A percentile compares a stretch with the other conserved stretches of the same genome.
These are phyloP conservation scores for Acipenser ruthenus DNA, from an alignment of 2,797 vertebrate genomes.

Conservation along the genomic window DNA sequence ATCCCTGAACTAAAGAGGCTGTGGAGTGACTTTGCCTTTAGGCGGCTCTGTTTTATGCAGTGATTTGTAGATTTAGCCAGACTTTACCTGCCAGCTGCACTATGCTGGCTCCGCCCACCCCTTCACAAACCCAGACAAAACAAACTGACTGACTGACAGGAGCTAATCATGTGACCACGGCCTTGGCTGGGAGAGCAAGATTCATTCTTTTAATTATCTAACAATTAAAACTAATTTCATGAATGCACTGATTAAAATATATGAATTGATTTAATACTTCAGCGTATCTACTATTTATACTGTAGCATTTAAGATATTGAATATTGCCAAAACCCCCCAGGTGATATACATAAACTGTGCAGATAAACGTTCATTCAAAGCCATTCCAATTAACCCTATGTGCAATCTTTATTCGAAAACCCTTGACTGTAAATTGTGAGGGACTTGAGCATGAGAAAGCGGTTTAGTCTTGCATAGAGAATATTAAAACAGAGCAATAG, in stretches of 20 bases:
- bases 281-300: constrained; percentile 35
- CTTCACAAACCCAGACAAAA: constrained; percentile 61
- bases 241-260: constrained; percentile 35
- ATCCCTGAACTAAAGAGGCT: constrained; percentile 32
- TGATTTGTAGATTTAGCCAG: constrained; percentile 50
- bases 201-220: constrained; percentile 43
- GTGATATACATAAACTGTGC: constrained; percentile 26
- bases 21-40: constrained; percentile 28
- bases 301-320: constrained; percentile 36
- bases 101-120: constrained; percentile 44
- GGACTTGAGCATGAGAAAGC: constrained; percentile 17
- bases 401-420: constrained; percentile 17
- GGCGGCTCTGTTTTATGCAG: constrained; percentile 31
- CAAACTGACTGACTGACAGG: constrained; percentile 56
- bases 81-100: constrained; percentile 50
- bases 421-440: constrained; percentile 34
- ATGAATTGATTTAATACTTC: constrained; percentile 18
- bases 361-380: constrained; percentile 35
- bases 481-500: constrained; percentile 4
- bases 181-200: constrained; percentile 28
- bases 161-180: constrained; percentile 38
- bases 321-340: constrained; percentile 40
- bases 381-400: constrained; percentile 36
- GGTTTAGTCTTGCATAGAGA: constrained; percentile 26
- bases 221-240: constrained; percentile 44